A percentile compares a stretch with the other conserved stretches of the same genome.
These are phyloP conservation scores for Tragelaphus scriptus DNA, from an alignment of 2,113 vertebrate genomes.

Conservation along the genomic window DNA sequence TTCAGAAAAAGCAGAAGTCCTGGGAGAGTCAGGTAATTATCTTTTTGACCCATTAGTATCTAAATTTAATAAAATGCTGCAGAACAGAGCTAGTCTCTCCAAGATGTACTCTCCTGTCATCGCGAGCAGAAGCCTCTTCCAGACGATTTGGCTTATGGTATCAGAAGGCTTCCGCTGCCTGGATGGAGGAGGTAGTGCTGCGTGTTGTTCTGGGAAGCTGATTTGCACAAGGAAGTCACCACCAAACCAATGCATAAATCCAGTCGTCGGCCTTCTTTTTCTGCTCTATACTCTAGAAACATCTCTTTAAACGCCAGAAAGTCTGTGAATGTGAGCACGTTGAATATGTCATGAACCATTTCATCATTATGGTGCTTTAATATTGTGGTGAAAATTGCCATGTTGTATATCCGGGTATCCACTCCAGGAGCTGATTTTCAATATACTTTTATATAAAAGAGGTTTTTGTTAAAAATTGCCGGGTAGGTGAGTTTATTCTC, in stretches of 20 bases:
- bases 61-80: background rate
- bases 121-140: background rate
- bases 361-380: conserved; percentile 90
- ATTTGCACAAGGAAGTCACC: conserved; percentile 83
- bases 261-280: conserved; percentile 87
- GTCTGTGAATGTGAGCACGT: conserved; percentile 91
- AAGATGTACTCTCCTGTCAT: background rate
- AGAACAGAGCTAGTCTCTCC: background rate
- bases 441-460: conserved; percentile 88
- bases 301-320: conserved; percentile 93
- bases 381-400: conserved; percentile 83
- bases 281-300: conserved; percentile 91
- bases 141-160: background rate
- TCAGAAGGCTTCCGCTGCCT: background rate
- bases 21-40: background rate
- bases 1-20: background rate
- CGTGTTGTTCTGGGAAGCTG: conserved; percentile 39
- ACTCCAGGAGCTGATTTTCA: conserved; percentile 85
- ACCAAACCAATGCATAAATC: conserved; percentile 85
- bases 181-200: background rate
- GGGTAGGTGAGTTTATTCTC: conserved; percentile 92
- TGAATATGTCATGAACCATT: conserved; percentile 88
- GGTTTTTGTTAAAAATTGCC: conserved; percentile 91
- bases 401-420: conserved; percentile 87
- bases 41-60: background rate